Base-by-base conservation (phyloP, 2,888 invertebrate genomes). In the Standfussiana lucernea region DNA sequence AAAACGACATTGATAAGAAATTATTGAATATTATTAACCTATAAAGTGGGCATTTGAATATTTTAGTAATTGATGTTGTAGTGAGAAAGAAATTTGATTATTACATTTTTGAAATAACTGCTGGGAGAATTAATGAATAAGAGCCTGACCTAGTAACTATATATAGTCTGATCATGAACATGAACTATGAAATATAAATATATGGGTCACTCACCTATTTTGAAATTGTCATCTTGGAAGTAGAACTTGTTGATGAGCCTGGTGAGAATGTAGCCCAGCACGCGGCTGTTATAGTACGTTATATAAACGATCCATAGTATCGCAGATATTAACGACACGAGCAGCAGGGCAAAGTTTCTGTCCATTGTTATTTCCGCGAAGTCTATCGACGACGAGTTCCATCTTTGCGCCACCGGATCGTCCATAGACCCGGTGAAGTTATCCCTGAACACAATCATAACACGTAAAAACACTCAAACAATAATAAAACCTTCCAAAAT, bases 241-340 rank as follows among this genome's bases (percentile, higher is more conserved):
- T 98, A 98, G 95, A 99, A 98, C 92, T 98, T 98, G 96, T 99
- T 99, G 73, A 98, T 97, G 75, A 99, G 97, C 93, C 98, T 98
- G 15, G 99, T 99, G 74, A 99, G 97, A 90, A 99, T 97, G 92
- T 98, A 98, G 45, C 99, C 99, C 87, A 99, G 97, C 7, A 99
- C 97, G 82, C 99, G 97, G 73, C 99, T 99, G 95, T 99, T 99
- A 96, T 99, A 99, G 95, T 99, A 99, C 0, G 98, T 98, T 90
- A 99, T 98, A 95, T 99, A 99, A 87, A 99, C 98, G 72, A 99
- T 98, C 99, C 99, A 99, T 59, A 98, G 97, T 92, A 99, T 98
- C 37, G 98, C 98, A 82, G 98, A 98, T 88, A 98, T 97, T 70
- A 99, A 97, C 78, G 99, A 99, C 89, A 98, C 98, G 40, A 99